Percentiles rank a stretch among this genome's conserved stretches.
phyloP scores from a whole-genome alignment of 2,113 vertebrate species.

The Hemiprocne comata region DNA sequence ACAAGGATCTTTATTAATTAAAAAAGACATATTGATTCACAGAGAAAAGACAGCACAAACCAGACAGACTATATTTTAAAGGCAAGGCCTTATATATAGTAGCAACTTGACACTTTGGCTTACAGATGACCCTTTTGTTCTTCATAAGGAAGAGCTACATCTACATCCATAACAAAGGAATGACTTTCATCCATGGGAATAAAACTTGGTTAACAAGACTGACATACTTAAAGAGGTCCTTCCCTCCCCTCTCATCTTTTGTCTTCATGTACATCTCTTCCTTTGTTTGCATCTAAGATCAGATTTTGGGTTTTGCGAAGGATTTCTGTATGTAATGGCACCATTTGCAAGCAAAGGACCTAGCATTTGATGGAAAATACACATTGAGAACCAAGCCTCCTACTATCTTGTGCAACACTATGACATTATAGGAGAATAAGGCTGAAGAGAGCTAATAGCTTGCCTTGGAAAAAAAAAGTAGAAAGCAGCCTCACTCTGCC shows the following conservation, averaged over 20 bases:
- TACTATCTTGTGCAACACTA: not conserved
- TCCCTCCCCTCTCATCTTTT: not conserved
- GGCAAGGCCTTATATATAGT: not conserved
- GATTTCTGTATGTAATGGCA: not conserved
- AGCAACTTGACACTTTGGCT: not conserved
- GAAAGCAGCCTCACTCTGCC: not conserved
- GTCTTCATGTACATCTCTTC: not conserved
- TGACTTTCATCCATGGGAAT: not conserved
- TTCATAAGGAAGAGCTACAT: not conserved
- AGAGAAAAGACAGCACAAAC: not conserved
- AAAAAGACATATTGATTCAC: not conserved
- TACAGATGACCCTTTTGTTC: not conserved
- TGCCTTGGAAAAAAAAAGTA: not conserved
- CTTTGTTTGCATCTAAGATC: not conserved
- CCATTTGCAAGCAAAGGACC: not conserved
- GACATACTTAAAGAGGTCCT: not conserved
- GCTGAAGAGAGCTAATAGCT: not conserved
- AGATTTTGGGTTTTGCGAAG: not conserved
- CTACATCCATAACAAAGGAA: not conserved
- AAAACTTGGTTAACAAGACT: not conserved
- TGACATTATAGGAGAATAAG: not conserved
- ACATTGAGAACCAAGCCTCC: not conserved
- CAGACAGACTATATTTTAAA: not conserved
- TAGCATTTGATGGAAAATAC: not conserved
- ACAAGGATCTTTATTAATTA: not conserved